These are phyloP conservation scores for Tetropium fuscum DNA, from an alignment of 2,888 invertebrate genomes.

Conservation along the genomic window DNA sequence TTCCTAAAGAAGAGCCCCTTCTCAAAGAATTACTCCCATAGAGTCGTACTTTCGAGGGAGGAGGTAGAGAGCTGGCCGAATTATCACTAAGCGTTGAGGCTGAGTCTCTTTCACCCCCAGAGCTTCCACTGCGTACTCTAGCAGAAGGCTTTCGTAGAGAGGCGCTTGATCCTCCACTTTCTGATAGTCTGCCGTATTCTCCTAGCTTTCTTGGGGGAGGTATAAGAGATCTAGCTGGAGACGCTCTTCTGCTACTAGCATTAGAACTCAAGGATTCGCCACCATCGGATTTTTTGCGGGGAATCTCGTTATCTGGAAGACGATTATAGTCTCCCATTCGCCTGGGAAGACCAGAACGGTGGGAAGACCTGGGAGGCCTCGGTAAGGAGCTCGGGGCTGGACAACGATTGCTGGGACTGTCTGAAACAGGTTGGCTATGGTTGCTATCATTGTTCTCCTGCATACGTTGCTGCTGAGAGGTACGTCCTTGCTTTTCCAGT, in stretches of 20 bases:
- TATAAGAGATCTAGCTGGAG: slow-evolving; percentile 68
- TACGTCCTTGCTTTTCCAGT: slow-evolving; percentile 81
- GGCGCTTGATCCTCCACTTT: slow-evolving; percentile 64
- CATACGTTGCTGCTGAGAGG: slow-evolving; percentile 80
- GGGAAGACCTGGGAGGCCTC: slow-evolving; percentile 74
- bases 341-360: slow-evolving; percentile 63
- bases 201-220: slow-evolving; percentile 70
- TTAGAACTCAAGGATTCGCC: slow-evolving; percentile 64
- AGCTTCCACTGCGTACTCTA: slow-evolving; percentile 63
- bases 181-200: slow-evolving; percentile 72
- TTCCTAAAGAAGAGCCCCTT: slow-evolving; percentile 71
- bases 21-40: slow-evolving; percentile 64
- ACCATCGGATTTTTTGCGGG: slow-evolving; percentile 63
- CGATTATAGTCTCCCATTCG: slow-evolving; percentile 77
- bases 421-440: slow-evolving; percentile 44
- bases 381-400: slow-evolving; percentile 81
- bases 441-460: slow-evolving; percentile 62
- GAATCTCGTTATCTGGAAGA: slow-evolving; percentile 67
- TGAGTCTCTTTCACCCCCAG: slow-evolving; percentile 68
- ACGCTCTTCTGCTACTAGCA: slow-evolving; percentile 63
- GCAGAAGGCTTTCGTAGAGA: slow-evolving; percentile 60
- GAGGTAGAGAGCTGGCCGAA: slow-evolving; percentile 70
- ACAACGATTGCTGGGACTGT: slow-evolving; percentile 60
- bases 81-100: slow-evolving; percentile 70
- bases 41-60: slow-evolving; percentile 71